Base-by-base conservation (phyloP, 2,888 invertebrate genomes). In the Pyrrhia umbra region DNA sequence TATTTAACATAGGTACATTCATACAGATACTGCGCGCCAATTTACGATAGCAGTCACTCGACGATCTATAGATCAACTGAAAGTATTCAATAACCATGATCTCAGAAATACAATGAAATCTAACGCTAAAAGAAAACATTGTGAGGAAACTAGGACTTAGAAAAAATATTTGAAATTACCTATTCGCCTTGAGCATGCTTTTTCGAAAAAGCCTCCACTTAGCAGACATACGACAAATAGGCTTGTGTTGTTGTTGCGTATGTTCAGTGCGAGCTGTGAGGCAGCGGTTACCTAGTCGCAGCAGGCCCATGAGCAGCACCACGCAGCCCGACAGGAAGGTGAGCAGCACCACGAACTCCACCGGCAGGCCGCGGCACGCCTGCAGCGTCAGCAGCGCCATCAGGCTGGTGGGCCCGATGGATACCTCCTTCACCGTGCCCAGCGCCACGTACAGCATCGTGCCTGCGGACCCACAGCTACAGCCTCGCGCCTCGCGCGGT, bases 371-470 rank as follows among this genome's bases (percentile, higher is more conserved):
- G 68, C 95, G 95, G 52, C 97, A 97, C 79, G 96, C 97, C 83
- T 97, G 97, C 68, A 97, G 94, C 30, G 97, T 97, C 81, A 99
- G 93, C 54, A 99, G 95, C 34, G 98, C 97, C 98, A 99, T 98
- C 66, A 99, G 96, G 79, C 98, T 98, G 0, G 99, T 98, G 0
- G 99, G 98, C n/a, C 99, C 98, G 75, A 98, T 97, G 0, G 97
- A 97, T 2, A 98, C 97, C 92, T 98, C 97, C 85, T 96, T 97
- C 74, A 97, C 97, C 0, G 98, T 98, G 40, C 99, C 99, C 81
- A 99, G 96, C 79, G 98, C 89, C 56, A 97, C 95, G 92, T 99
- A 99, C 56, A 98, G 95, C 81, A 99, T 97, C 55, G 97, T 97
- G n/a, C 97, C 97, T 96, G 86, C 2, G 40, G 21, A 30, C 5